A percentile compares a stretch with the other conserved stretches of the same genome.
Conservation (phyloP, 1,140 invertebrate species). For the Liolophura sinensis region DNA sequence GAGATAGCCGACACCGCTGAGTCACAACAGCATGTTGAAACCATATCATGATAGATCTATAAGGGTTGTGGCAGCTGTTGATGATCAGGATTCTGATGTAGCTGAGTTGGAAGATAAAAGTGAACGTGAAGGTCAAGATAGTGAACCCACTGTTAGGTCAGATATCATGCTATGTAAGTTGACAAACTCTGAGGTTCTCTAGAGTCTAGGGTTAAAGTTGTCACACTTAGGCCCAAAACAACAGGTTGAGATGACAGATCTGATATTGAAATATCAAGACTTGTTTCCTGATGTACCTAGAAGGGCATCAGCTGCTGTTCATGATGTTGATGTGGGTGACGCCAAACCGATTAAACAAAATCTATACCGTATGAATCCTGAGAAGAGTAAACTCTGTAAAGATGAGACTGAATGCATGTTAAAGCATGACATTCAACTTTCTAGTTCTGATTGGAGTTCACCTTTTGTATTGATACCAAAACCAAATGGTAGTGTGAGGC, state of each 20-base stretch:
- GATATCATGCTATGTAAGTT: not conserved
- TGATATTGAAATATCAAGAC: not conserved
- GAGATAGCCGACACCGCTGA: slow-evolving; percentile 5
- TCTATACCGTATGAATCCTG: slow-evolving; percentile 22
- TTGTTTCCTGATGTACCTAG: slow-evolving; percentile 12
- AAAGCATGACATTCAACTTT: slow-evolving; percentile 25
- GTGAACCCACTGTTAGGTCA: not conserved
- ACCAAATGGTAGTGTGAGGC: slow-evolving; percentile 15
- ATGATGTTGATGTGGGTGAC: slow-evolving; percentile 17
- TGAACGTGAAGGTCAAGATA: no score
- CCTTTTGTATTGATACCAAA: slow-evolving; percentile 29
- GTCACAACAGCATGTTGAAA: slow-evolving; percentile 22
- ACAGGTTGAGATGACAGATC: not conserved
- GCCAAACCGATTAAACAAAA: slow-evolving; percentile 21
- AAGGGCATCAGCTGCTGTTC: slow-evolving; percentile 3
- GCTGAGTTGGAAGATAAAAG: not conserved
- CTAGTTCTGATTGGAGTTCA: slow-evolving; percentile 24
- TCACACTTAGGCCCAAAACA: not conserved
- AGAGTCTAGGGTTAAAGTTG: not conserved
- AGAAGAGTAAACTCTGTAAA: slow-evolving; percentile 54
- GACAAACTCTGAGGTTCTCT: slow-evolving; percentile 1
- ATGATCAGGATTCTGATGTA: not conserved
- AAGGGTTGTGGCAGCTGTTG: not conserved
- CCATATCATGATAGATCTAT: slow-evolving; percentile 8
- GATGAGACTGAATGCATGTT: slow-evolving; percentile 42